Evolutionary conservation across 2,797 vertebrate genomes (phyloP), one percentile per base, ranked within the genome.

Genomic region (Chelon labrosus): DNA sequence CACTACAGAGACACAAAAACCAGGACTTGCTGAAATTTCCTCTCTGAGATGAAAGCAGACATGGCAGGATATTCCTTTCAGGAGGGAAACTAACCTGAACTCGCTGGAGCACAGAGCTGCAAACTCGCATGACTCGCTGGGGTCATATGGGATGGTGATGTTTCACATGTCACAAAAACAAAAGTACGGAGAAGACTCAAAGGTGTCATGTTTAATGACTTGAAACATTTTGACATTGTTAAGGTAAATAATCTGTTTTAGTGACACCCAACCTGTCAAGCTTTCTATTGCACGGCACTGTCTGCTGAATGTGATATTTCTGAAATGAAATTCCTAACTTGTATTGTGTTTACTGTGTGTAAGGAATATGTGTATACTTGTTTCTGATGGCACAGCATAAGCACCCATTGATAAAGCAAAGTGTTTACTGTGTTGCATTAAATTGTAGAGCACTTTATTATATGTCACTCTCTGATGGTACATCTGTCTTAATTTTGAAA

Each of bases 381-480:
- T 70, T 74, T 74, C 22, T 53, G 53, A 65, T 17, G 66, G 38
- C 38, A 75, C 50, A 51, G 37, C 27, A 46, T 55, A 65, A 55
- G 52, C 14, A 31, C 47, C 46, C 31, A 59, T 51, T 25, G 0
- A 63, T 17, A 42, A 65, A 70, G 16, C 20, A n/a, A 49, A n/a
- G 44, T 61, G 67, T 63, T 58, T 31, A 49, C 51, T 64, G 49
- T 65, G 68, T 74, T 69, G 50, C 51, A 88, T 69, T 88, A 82
- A 83, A 85, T 41, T 46, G 37, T 69, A 62, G 70, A 79, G 19
- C 42, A 42, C 46, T 35, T 35, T 35, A 19, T 77, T 70, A 94
- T 41, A 92, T 57, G 75, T 93, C 89, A 22, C 66, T 86, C 75
- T 92, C 90, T 46, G 84, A 74, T n/a, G 77, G 55, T 17, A 5